phyloP scores from a whole-genome alignment of 2,888 invertebrate genomes.

The Arrhopalites spinosus region DNA sequence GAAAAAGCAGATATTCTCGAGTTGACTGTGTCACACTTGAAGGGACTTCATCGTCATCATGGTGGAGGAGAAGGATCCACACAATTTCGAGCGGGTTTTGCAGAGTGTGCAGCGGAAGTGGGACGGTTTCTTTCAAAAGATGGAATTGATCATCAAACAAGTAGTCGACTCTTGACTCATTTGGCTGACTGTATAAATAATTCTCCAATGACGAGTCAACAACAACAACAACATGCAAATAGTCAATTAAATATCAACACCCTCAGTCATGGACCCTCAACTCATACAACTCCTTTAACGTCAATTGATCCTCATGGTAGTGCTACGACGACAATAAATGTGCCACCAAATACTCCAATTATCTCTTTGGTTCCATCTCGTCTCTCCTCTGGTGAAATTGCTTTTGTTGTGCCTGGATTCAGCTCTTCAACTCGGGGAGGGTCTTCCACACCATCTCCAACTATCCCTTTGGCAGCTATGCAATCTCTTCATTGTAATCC shows the following conservation, averaged over 20 bases:
- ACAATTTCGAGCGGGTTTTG: constrained; percentile 85
- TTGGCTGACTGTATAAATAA: constrained; percentile 41
- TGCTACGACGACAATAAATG: constrained; percentile 32
- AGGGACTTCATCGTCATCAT: constrained; percentile 80
- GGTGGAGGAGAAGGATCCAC: constrained; percentile 66
- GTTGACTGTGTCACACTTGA: constrained; percentile 93
- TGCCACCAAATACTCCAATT: constrained; percentile 35
- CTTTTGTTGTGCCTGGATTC: constrained; percentile 45
- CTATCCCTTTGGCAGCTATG: background rate
- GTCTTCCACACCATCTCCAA: constrained; percentile 13
- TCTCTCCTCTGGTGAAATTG: constrained; percentile 45
- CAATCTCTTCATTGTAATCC: constrained; percentile 33
- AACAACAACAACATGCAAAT: background rate
- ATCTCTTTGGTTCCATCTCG: constrained; percentile 48
- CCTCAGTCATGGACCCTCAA: background rate
- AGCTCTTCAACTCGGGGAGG: constrained; percentile 23
- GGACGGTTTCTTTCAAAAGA: constrained; percentile 62
- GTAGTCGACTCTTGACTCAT: constrained; percentile 39
- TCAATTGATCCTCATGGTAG: background rate
- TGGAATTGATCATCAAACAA: constrained; percentile 39
- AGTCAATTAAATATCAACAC: background rate
- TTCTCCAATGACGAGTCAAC: constrained; percentile 9
- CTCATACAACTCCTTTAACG: background rate
- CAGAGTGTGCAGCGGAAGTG: constrained; percentile 85
- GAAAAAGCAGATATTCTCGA: constrained; percentile 84